Base-by-base conservation (phyloP, 2,113 vertebrate genomes). In the Echinops telfairi region DNA sequence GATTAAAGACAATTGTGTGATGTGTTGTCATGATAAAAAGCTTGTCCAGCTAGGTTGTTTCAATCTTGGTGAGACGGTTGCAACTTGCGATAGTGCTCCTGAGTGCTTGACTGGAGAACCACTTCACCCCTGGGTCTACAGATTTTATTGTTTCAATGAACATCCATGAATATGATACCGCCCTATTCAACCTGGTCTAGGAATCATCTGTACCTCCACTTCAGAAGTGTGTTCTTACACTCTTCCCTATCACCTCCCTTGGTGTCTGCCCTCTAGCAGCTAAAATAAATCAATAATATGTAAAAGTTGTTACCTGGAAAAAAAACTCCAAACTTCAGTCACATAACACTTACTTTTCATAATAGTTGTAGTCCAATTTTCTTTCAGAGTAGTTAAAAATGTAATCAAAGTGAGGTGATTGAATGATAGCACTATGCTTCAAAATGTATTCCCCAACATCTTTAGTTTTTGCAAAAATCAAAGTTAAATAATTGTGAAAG, bases 391-490 rank as follows among this genome's bases (percentile, higher is more conserved):
- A n/a, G 2, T 4, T 25, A 6, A 15, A 27, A 17, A 29, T 77
- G 11, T 76, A 66, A 58, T 86, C 31, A 1, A 89, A 77, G 10
- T 22, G 93, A 57, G 77, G 1, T 66, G 43, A 90, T 93, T 93
- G 78, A 53, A 20, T 73, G 78, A 1, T 82, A 83, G 66, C 64
- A 58, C 2, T 73, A 9, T 70, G 62, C 23, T 64, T 82, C 25
- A 83, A 38, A 76, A 81, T 57, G 71, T 92, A 11, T 82, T 75
- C 62, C 4, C 3, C 17, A 20, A 0, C 0, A 8, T 77, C 27
- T 86, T 84, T 68, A 88, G 1, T 57, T 85, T 94, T 85, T 78
- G 12, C 71, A 92, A 97, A 94, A 87, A 31, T 83, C 0, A 17
- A 79, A 88, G 4, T 91, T 71, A 95, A 76, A 40, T 89, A 88